Conservation (phyloP, 2,113 vertebrate genomes). For the Thermophis baileyi region DNA sequence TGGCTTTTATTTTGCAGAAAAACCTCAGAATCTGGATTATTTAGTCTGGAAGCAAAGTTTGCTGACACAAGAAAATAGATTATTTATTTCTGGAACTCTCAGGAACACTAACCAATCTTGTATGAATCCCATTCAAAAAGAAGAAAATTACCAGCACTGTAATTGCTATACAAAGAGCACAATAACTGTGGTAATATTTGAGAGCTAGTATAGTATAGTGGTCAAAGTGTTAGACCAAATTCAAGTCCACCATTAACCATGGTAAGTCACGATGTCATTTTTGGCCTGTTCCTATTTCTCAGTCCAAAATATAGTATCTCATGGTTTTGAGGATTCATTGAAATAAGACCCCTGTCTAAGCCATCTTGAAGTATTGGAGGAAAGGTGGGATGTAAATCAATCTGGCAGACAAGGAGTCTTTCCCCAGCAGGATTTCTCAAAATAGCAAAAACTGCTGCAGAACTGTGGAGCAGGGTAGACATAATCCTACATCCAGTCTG, state of each 20-base stretch:
- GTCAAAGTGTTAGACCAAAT: neutral
- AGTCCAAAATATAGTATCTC: neutral
- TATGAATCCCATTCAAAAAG: neutral
- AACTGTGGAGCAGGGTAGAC: neutral
- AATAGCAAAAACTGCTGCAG: neutral
- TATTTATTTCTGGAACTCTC: neutral
- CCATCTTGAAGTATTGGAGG: neutral
- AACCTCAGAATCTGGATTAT: slow-evolving; percentile 5
- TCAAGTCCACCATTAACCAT: neutral
- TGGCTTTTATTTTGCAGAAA: slow-evolving; percentile 1
- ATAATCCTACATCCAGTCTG: neutral
- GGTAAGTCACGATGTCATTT: neutral
- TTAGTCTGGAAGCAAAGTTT: neutral
- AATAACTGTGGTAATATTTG: neutral
- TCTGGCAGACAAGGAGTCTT: neutral
- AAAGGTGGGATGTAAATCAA: neutral
- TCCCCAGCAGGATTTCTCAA: neutral
- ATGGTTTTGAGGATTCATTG: neutral
- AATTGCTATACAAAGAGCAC: neutral
- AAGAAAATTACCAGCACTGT: neutral
- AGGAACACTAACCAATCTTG: neutral
- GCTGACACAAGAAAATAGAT: neutral
- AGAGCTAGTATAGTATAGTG: neutral
- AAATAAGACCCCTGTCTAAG: neutral
- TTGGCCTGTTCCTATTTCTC: neutral